Evolutionary conservation across 2,888 invertebrate genomes (phyloP), one percentile per base, ranked within the genome.

Genomic region (Ophion ventricosus): DNA sequence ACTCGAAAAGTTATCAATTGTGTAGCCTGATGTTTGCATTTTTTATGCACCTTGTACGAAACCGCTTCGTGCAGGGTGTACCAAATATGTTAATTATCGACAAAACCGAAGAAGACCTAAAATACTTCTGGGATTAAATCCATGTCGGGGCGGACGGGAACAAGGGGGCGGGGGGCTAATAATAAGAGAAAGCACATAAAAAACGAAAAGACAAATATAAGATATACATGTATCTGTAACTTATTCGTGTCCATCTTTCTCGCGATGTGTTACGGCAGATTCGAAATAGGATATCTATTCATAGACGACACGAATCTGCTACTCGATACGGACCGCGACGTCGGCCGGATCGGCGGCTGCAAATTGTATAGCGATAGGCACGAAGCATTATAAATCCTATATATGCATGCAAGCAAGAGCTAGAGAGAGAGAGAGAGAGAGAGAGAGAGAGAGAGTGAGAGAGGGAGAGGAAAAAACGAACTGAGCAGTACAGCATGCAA

Each of bases 211-310:
- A 43, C 11, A 43, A 43, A 43, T 43, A 43, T 43, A 56, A 57
- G 23, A 56, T 67, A 61, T 63, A 54, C 54, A 29, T 57, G 20
- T 43, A 20, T 61, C 20, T 54, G 1, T 78, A 61, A 61, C 49
- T 54, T 8, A 35, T 35, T 20, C 40, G 25, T 72, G 69, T 72
- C 43, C 20, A 49, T 76, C 66, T 76, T 49, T 77, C 67, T 66
- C 49, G 43, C 69, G 54, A 78, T 84, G 81, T 75, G 66, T 79
- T 87, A 77, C 79, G 74, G 74, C 56, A 77, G 78, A 85, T 87
- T 85, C 87, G 85, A 88, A 88, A 88, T 88, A 88, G 88, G 87
- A 88, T 87, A 87, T 87, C 87, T 89, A 87, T 88, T 88, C 87
- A 87, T 88, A 89, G 85, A 86, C 85, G 84, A 85, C 83, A 84